phyloP scores from a whole-genome alignment of 2,888 invertebrate species.

The Meiosimyza platycephala region DNA sequence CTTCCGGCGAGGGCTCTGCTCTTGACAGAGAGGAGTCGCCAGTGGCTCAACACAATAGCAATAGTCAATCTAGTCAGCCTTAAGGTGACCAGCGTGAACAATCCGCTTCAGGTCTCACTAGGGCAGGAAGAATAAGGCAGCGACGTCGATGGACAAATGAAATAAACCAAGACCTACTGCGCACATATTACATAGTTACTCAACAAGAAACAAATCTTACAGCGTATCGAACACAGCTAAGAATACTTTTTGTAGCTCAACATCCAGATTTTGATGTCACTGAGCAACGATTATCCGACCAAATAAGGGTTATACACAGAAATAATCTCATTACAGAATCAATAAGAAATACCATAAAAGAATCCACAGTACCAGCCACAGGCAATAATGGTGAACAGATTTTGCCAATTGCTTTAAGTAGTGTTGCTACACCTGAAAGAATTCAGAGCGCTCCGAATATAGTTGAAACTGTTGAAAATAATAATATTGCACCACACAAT shows the following conservation, averaged over 20 bases:
- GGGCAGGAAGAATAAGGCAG: slow-evolving; percentile 27
- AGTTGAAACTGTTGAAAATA: too few species aligned
- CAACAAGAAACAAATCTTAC: slow-evolving; percentile 30
- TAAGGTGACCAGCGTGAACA: too few species aligned
- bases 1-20: slow-evolving; percentile 41
- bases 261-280: slow-evolving; percentile 29
- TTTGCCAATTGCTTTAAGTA: too few species aligned
- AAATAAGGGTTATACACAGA: slow-evolving; percentile 21
- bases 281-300: slow-evolving; percentile 29
- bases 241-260: slow-evolving; percentile 18
- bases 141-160: slow-evolving; percentile 32
- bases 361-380: too few species aligned
- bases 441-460: too few species aligned
- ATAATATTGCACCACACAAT: too few species aligned
- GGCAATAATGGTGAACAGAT: too few species aligned
- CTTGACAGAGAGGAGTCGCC: slow-evolving; percentile 38
- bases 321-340: slow-evolving; percentile 27
- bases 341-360: too few species aligned
- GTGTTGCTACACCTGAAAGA: too few species aligned
- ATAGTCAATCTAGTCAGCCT: too few species aligned
- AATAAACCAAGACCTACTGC: slow-evolving; percentile 30
- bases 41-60: slow-evolving; percentile 19
- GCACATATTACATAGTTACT: slow-evolving; percentile 31
- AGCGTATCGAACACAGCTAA: slow-evolving; percentile 27
- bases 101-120: not conserved